Conservation (phyloP, 2,113 vertebrate species). For the Globicephala melas region DNA sequence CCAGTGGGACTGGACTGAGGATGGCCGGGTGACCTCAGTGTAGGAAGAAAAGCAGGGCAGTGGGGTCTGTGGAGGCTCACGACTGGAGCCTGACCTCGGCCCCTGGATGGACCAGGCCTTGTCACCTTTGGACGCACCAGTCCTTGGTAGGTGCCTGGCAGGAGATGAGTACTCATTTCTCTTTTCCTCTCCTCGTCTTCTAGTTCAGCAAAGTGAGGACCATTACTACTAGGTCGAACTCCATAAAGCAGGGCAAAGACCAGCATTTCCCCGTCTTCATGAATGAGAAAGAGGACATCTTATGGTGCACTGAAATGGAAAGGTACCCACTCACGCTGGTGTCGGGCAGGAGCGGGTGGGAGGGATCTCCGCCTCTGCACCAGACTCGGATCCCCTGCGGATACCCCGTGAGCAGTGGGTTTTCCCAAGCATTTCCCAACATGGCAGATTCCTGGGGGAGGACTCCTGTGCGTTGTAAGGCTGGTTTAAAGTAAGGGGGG, state of each 20-base stretch:
- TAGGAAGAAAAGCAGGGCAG: neutral
- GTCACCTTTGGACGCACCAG: neutral
- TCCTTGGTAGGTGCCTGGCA: neutral
- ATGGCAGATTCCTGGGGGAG: neutral
- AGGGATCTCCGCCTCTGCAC: neutral
- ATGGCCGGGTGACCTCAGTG: neutral
- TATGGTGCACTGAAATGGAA: constrained; percentile 99
- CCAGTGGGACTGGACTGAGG: neutral
- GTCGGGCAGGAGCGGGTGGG: neutral
- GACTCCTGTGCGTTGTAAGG: neutral
- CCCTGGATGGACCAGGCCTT: neutral
- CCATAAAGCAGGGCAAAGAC: constrained; percentile 99
- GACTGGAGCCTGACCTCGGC: neutral
- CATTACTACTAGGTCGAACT: constrained; percentile 98
- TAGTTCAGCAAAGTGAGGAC: constrained; percentile 98
- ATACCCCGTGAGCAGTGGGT: neutral
- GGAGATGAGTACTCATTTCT: neutral
- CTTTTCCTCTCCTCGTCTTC: constrained; percentile 67
- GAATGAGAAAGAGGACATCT: constrained; percentile 98
- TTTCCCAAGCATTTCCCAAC: neutral
- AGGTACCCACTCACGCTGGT: constrained; percentile 80
- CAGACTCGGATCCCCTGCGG: neutral
- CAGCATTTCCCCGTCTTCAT: constrained; percentile 99
- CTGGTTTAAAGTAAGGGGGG: neutral
- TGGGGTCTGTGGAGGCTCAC: neutral